These are phyloP conservation scores for Ranitomeya imitator DNA, from an alignment of 2,113 vertebrate species.

Conservation along the genomic window DNA sequence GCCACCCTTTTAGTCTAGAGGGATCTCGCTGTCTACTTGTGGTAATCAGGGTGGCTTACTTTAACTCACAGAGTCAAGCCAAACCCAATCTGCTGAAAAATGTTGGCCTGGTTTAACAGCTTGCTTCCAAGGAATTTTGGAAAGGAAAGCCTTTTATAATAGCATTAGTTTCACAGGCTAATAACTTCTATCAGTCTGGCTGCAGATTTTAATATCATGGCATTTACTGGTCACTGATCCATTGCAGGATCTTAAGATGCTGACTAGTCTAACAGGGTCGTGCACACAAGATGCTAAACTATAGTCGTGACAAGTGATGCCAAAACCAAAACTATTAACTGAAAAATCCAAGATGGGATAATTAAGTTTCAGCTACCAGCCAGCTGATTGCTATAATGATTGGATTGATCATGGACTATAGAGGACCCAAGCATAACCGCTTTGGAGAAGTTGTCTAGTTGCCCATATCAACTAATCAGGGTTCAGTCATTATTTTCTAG, in stretches of 20 bases:
- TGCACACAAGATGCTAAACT: background rate
- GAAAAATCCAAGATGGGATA: background rate
- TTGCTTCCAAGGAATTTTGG: conserved; percentile 50
- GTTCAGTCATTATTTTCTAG: background rate
- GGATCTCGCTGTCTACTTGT: conserved; percentile 40
- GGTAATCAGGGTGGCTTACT: conserved; percentile 51
- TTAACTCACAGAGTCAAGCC: conserved; percentile 50
- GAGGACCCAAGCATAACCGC: too few relatives aligned
- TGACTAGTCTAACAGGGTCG: background rate
- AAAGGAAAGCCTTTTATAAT: conserved; percentile 34
- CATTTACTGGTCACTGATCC: conserved; percentile 14
- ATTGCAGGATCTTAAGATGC: background rate
- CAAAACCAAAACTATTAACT: background rate
- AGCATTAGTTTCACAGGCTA: conserved; percentile 48
- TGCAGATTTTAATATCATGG: conserved; percentile 13
- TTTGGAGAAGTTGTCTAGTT: too few relatives aligned
- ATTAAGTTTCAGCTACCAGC: background rate
- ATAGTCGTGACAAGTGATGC: background rate
- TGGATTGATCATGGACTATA: too few relatives aligned
- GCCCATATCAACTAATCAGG: background rate
- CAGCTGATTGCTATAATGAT: too few relatives aligned
- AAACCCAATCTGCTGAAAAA: conserved; percentile 41
- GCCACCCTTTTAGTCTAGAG: conserved; percentile 21
- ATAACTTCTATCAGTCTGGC: conserved; percentile 41
- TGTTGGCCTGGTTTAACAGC: conserved; percentile 26